phyloP scores from a whole-genome alignment of 2,797 vertebrate genomes.

The Pangasius sanitwongsei region DNA sequence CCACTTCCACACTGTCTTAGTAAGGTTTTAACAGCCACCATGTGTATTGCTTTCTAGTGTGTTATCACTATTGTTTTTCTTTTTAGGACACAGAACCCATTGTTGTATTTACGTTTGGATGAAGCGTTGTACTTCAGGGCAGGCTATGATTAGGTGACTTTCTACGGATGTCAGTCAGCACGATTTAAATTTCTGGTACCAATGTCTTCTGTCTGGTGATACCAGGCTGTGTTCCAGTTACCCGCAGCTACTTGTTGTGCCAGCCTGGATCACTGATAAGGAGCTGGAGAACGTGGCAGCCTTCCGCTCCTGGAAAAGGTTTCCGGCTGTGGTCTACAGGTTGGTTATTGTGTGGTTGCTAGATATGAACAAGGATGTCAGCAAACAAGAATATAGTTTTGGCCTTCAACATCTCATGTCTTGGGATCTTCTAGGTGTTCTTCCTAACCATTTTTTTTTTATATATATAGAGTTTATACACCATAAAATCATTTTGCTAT shows the following conservation, averaged over 20 bases:
- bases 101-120: slow-evolving; percentile 10
- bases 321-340: slow-evolving; percentile 96
- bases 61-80: neutral
- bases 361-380: neutral
- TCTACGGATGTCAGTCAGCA: neutral
- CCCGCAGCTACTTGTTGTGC: slow-evolving; percentile 94
- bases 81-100: slow-evolving; percentile 8
- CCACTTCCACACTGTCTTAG: neutral
- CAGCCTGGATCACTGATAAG: slow-evolving; percentile 97
- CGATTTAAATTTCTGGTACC: neutral
- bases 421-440: neutral
- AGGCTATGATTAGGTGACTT: neutral
- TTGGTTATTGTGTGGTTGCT: slow-evolving; percentile 61
- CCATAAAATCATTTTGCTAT: neutral
- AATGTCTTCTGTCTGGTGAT: neutral
- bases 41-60: neutral
- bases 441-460: neutral
- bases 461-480: neutral
- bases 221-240: slow-evolving; percentile 93
- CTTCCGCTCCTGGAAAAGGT: slow-evolving; percentile 97
- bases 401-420: neutral
- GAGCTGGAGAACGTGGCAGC: slow-evolving; percentile 94
- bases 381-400: neutral
- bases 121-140: neutral
- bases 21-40: neutral